Base-by-base conservation (phyloP, 35 echinoderm and acorn worm species). In the Apostichopus californicus region DNA sequence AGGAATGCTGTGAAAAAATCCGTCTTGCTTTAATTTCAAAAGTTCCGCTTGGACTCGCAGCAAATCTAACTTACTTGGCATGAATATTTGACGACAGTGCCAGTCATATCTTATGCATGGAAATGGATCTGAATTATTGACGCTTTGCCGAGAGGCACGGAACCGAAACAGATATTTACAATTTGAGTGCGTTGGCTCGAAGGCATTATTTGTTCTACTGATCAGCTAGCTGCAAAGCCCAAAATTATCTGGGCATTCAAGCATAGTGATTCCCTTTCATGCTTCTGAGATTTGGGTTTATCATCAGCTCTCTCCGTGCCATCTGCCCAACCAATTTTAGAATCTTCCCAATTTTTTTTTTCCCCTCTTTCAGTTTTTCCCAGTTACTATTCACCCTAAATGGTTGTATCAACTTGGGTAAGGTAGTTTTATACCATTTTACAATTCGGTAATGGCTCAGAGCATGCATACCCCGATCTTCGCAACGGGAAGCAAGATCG, bases 91-190 rank as follows among this genome's bases (percentile, higher is more conserved):
- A 89, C 60, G 86, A 89, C 63, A 60, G 57, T 89, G 86, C 86
- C 86, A 66, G 60, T 89, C 86, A 89, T 89, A 89, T 89, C 86
- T 73, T 89, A 89, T 89, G 86, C 86, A 89, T 89, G 86, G 86
- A 89, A 89, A 89, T 89, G 54, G 86, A 89, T 52, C 86, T 89
- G 86, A 89, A 89, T 89, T 89, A 89, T 89, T 89, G 86, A 89
- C 61, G 86, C 86, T 89, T 73, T 73, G 86, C 86, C 86, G 61
- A 89, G 61, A 73, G 86, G 86, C 86, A 89, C 57, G 61, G 86
- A 89, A 89, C 86, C 86, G 86, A 89, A 89, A 89, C 86, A 89
- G 86, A 89, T 89, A 89, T 89, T 89, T 89, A 89, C 86, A 89
- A 89, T 89, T 89, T 89, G 86, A 89, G 86, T 89, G 86, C 86